These are phyloP conservation scores for Holothuria glaberrima DNA, from an alignment of 35 echinoderm and acorn worm species.

Conservation along the genomic window DNA sequence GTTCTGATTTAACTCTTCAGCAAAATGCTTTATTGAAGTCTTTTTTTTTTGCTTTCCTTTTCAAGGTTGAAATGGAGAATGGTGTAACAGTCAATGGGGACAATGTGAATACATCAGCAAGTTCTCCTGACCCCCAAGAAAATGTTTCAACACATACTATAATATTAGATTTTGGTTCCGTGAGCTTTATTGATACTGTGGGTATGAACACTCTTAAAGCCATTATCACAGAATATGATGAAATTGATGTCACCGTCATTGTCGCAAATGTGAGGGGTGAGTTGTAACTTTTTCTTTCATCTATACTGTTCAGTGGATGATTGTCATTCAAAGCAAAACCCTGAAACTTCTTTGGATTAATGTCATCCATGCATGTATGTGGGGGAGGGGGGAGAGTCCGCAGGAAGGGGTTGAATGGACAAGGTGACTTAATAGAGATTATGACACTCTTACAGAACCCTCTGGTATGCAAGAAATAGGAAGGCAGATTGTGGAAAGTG, in stretches of 20 bases:
- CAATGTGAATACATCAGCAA: not conserved
- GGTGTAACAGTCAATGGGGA: not conserved
- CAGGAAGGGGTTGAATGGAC: too few species aligned
- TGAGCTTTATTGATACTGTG: conserved; percentile 87
- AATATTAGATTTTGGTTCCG: conserved; percentile 80
- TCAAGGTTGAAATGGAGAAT: conserved; percentile 15
- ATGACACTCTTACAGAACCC: too few species aligned
- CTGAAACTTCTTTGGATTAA: too few species aligned
- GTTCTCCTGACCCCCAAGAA: not conserved
- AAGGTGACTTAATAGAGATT: too few species aligned
- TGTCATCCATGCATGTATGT: too few species aligned
- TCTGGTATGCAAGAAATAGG: too few species aligned
- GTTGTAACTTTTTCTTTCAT: not conserved
- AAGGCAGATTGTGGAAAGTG: too few species aligned
- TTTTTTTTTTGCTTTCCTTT: not conserved
- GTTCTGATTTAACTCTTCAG: too few species aligned
- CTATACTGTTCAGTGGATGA: too few species aligned
- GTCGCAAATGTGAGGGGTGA: conserved; percentile 91
- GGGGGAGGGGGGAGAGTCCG: too few species aligned
- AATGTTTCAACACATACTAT: conserved; percentile 57
- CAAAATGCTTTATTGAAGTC: too few species aligned
- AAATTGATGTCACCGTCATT: conserved; percentile 71
- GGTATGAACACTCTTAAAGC: conserved; percentile 79
- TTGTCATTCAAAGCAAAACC: too few species aligned
- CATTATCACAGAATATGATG: conserved; percentile 80